phyloP scores from a whole-genome alignment of 2,797 vertebrate species.

The Halcyon leucocephala region DNA sequence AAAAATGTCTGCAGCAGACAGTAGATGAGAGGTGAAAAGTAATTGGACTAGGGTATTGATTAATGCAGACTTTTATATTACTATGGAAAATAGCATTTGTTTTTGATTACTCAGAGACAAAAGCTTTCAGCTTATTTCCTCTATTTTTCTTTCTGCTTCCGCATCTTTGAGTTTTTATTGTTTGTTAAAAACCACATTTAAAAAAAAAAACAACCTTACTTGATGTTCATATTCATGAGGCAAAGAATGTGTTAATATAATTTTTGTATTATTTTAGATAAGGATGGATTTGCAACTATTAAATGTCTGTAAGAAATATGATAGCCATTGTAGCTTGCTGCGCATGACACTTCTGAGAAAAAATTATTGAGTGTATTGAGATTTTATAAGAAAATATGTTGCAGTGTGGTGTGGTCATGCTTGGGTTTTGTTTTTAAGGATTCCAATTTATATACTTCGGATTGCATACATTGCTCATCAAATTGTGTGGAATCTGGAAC shows the following conservation, averaged over 20 bases:
- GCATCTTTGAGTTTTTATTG: neutral
- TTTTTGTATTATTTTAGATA: neutral
- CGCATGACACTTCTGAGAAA: neutral
- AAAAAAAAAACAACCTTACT: neutral
- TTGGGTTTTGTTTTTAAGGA: neutral
- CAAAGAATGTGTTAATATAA: neutral
- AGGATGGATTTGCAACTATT: neutral
- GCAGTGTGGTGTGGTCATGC: neutral
- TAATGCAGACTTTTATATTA: neutral
- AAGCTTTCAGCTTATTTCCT: neutral
- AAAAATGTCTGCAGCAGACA: neutral
- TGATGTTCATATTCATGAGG: neutral
- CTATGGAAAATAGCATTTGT: neutral
- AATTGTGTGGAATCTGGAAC: neutral
- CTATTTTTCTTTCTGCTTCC: neutral
- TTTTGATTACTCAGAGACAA: neutral
- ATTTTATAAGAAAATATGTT: neutral
- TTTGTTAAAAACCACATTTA: neutral
- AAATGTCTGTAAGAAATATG: neutral
- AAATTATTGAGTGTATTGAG: neutral
- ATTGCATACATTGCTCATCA: neutral
- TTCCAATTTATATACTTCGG: neutral
- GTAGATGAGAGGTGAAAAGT: neutral
- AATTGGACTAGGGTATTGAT: neutral
- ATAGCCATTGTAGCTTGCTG: neutral